Evolutionary conservation across 2,888 invertebrate species (phyloP).

Genomic region (Protodeltote pygarga): DNA sequence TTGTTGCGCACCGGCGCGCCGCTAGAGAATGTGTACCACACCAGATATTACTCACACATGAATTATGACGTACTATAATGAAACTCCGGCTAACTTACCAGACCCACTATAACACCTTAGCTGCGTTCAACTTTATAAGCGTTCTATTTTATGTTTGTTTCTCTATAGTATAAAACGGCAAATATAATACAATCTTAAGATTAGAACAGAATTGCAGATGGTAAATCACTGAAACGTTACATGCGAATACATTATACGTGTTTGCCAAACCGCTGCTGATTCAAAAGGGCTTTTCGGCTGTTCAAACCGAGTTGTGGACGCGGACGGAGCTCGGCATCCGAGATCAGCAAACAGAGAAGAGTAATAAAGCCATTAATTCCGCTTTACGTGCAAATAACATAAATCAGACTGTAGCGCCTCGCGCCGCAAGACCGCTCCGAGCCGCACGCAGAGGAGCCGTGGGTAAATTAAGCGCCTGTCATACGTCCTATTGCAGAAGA

Average conservation of each 20-base stretch:
- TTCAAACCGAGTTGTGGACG: constrained; percentile 67
- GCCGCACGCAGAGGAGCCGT: constrained; percentile 68
- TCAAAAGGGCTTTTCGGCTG: constrained; percentile 68
- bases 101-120: constrained; percentile 49
- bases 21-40: constrained; percentile 68
- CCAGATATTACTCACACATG: constrained; percentile 80
- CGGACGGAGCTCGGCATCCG: constrained; percentile 66
- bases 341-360: constrained; percentile 83
- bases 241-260: constrained; percentile 58
- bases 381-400: constrained; percentile 86
- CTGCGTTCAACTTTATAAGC: constrained; percentile 42
- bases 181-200: constrained; percentile 26
- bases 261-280: constrained; percentile 69
- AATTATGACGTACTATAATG: constrained; percentile 80
- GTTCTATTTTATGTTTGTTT: constrained; percentile 22
- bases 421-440: constrained; percentile 77
- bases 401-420: constrained; percentile 82
- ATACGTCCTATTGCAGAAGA: constrained; percentile 68
- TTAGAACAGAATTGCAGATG: constrained; percentile 23
- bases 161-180: constrained; percentile 31
- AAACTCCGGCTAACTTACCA: constrained; percentile 71
- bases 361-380: constrained; percentile 86
- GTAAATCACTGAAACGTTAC: constrained; percentile 40
- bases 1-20: constrained; percentile 53
- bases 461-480: constrained; percentile 78